A percentile compares a stretch with the other conserved stretches of the same genome.
Conservation (phyloP, 2,113 vertebrate genomes). For the Phodopus roborovskii region DNA sequence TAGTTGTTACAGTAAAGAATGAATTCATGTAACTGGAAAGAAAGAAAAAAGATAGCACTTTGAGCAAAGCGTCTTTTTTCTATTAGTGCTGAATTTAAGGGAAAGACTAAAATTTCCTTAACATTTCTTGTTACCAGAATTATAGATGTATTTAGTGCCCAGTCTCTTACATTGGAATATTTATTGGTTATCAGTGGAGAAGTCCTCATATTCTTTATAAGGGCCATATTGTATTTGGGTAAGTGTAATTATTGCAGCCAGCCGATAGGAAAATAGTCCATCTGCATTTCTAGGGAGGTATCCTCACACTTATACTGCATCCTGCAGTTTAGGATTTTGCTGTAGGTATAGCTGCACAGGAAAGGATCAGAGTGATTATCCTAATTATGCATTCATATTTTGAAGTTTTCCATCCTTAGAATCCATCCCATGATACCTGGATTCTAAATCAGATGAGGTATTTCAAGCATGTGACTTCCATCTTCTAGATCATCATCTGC, state of each 20-base stretch:
- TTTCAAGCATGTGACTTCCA: conserved; percentile 10
- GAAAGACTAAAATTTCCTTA: background rate
- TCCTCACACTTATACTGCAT: background rate
- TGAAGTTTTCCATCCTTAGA: background rate
- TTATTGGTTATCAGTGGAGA: conserved; percentile 32
- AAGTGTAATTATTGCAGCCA: conserved; percentile 3
- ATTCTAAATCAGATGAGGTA: background rate
- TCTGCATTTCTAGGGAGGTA: background rate
- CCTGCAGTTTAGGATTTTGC: background rate
- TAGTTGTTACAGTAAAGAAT: conserved; percentile 41
- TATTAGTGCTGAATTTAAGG: conserved; percentile 57
- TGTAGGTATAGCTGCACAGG: background rate
- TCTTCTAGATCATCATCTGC: background rate
- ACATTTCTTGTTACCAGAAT: background rate
- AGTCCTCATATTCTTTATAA: conserved; percentile 18
- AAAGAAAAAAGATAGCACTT: background rate
- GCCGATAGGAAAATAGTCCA: background rate
- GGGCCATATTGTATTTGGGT: background rate
- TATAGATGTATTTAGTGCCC: background rate
- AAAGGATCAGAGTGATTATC: background rate
- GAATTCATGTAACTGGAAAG: conserved; percentile 6
- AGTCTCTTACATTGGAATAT: conserved; percentile 11
- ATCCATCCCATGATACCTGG: conserved; percentile 21
- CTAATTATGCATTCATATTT: background rate
- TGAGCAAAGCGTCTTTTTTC: background rate